These are phyloP conservation scores for Cirrhinus molitorella DNA, from an alignment of 2,797 vertebrate species.

Conservation along the genomic window DNA sequence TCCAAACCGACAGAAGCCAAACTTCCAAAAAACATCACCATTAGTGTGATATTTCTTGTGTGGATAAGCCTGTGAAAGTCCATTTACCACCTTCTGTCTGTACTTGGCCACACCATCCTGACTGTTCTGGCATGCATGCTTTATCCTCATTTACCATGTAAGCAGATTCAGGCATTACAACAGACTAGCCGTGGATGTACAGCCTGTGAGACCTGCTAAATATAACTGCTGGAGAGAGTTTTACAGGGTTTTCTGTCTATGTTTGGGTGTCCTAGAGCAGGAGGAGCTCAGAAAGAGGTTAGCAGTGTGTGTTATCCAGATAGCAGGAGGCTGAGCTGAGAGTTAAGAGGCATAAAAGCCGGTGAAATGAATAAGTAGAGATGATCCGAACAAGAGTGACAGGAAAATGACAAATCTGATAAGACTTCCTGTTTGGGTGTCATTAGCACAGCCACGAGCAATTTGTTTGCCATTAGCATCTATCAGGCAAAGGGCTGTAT, in stretches of 20 bases:
- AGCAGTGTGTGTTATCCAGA: conserved; percentile 51
- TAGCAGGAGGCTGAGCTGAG: conserved; percentile 44
- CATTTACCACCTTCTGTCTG: conserved; percentile 38
- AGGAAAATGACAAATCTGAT: conserved; percentile 71
- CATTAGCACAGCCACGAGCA: conserved; percentile 36
- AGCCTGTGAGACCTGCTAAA: conserved; percentile 52
- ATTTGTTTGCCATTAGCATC: conserved; percentile 7
- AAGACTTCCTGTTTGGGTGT: conserved; percentile 61
- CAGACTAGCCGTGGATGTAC: conserved; percentile 33
- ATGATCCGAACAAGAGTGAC: conserved; percentile 60
- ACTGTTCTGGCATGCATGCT: conserved; percentile 30
- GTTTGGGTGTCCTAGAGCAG: conserved; percentile 35
- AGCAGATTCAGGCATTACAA: conserved; percentile 56
- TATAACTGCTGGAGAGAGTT: conserved; percentile 40
- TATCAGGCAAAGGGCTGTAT: not conserved
- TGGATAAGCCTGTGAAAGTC: conserved; percentile 21
- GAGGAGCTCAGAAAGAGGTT: conserved; percentile 39
- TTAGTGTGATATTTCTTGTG: conserved; percentile 29
- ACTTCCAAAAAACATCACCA: conserved; percentile 3
- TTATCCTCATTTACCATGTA: conserved; percentile 54
- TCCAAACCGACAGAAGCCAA: not conserved
- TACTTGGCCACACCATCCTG: conserved; percentile 25
- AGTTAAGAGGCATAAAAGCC: conserved; percentile 67
- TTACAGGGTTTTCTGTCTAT: conserved; percentile 20
- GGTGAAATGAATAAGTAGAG: conserved; percentile 67